Evolutionary conservation across 30 jellyfish, hydroid and myxozoan genomes (phyloP), one percentile per base, ranked within the genome.

Genomic region (Chrysaora quinquecirrha): DNA sequence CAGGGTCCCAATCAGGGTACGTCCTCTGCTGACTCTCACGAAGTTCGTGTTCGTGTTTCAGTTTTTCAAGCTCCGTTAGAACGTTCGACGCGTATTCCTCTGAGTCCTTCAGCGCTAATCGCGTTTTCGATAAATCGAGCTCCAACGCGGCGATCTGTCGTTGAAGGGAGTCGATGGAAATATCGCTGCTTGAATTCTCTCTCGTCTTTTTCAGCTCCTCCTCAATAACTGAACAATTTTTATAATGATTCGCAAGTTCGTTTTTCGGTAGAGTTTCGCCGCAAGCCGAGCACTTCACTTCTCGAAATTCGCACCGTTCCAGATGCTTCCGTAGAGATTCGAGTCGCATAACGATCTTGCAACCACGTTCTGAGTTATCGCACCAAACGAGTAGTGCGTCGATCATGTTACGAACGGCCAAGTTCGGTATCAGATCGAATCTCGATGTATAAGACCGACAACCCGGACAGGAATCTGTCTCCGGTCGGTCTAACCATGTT

Each of bases 401-500:
- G 31, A 91, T 80, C 65, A 91, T 91, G 67, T 80, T 85, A 11
- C 98, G 93, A 7, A 91, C 82, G 4, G 84, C 89, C 0, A 91
- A 38, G 72, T 91, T 91, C 3, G 98, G 98, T 64, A 91, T 91
- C 85, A 91, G 62, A 20, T 91, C 98, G 75, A 81, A 90, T 31
- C 48, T 78, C 19, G 96, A 85, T 3, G 96, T 85, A 74, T 79
- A 91, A 16, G 96, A 62, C 23, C 98, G 95, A 31, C 98, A 91
- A 1, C 84, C 67, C 11, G 98, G 98, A 81, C 98, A 91, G 22
- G 98, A 78, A 54, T 83, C 96, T 0, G 93, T 85, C 20, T 85
- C 98, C 4, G 98, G 98, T 71, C 74, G 49, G 20, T 89, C 95
- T 3, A 91, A 84, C 98, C 98, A 91, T 19, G 93, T 85, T 70